A percentile compares a stretch with the other conserved stretches of the same genome.
Evolutionary conservation across 2,113 vertebrate genomes (phyloP).

Genomic region (Cariama cristata): DNA sequence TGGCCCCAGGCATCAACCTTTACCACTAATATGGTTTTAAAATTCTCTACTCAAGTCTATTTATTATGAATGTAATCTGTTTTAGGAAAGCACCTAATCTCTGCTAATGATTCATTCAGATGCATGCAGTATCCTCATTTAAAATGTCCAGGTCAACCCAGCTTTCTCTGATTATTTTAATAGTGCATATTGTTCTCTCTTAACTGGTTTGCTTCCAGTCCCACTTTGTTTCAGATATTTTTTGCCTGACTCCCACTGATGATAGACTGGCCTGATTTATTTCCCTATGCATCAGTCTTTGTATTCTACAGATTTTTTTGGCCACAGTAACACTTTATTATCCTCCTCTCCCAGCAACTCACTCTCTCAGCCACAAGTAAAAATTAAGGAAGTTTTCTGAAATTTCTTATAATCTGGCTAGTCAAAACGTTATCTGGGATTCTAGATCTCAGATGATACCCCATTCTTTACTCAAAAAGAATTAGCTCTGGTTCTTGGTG

Average conservation of each 20-base stretch:
- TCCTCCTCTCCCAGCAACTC: neutral
- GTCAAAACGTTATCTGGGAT: neutral
- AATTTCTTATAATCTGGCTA: neutral
- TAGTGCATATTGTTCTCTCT: neutral
- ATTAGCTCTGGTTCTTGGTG: neutral
- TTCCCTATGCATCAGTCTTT: neutral
- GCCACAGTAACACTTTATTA: constrained; percentile 6
- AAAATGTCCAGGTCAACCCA: constrained; percentile 7
- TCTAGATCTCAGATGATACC: neutral
- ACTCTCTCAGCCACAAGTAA: neutral
- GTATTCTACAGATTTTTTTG: constrained; percentile 27
- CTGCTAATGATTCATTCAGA: constrained; percentile 35
- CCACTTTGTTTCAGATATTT: neutral
- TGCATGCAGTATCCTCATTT: constrained; percentile 28
- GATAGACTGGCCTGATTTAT: constrained; percentile 4
- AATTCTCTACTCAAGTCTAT: constrained; percentile 57
- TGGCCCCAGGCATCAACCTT: constrained; percentile 51
- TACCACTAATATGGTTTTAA: constrained; percentile 53
- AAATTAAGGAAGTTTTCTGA: neutral
- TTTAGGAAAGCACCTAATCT: constrained; percentile 49
- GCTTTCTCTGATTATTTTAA: constrained; percentile 49
- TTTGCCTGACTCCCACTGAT: neutral
- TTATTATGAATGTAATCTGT: constrained; percentile 53
- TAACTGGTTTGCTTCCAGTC: neutral
- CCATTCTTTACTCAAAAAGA: neutral